A percentile compares a stretch with the other conserved stretches of the same genome.
Conservation (phyloP, 2,113 vertebrate species). For the Meleagris gallopavo region DNA sequence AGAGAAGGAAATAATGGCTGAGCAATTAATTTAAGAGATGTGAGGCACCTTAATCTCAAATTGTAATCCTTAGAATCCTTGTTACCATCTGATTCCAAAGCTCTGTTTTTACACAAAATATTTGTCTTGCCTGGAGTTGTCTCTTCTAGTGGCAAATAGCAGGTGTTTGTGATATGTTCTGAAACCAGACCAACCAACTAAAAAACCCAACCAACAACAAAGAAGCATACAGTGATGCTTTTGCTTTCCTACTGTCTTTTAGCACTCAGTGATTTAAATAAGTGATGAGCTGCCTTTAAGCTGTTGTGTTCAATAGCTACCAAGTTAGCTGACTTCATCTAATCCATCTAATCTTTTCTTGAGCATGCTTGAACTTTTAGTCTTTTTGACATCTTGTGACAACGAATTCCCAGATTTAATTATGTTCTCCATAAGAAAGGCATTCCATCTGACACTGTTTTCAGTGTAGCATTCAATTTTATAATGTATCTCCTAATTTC, state of each 20-base stretch:
- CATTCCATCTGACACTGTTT: neutral
- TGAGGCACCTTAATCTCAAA: neutral
- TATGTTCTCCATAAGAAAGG: neutral
- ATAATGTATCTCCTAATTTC: neutral
- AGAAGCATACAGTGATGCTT: neutral
- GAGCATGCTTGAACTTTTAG: neutral
- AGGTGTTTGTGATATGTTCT: neutral
- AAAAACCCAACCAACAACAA: neutral
- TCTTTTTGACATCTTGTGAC: neutral
- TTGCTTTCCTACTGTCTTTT: neutral
- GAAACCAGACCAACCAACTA: neutral
- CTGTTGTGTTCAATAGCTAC: neutral
- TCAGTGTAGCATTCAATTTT: neutral
- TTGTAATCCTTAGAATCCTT: neutral
- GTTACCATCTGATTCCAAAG: neutral
- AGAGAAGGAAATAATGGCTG: neutral
- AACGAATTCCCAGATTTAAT: neutral
- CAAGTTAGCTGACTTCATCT: neutral
- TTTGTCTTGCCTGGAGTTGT: neutral
- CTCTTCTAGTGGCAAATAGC: neutral
- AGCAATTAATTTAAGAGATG: neutral
- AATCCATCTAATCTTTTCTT: neutral
- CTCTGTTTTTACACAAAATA: neutral
- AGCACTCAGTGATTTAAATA: neutral
- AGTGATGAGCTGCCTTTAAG: neutral